These are phyloP conservation scores for Agapornis canus DNA, from an alignment of 2,797 vertebrate species.

Conservation along the genomic window DNA sequence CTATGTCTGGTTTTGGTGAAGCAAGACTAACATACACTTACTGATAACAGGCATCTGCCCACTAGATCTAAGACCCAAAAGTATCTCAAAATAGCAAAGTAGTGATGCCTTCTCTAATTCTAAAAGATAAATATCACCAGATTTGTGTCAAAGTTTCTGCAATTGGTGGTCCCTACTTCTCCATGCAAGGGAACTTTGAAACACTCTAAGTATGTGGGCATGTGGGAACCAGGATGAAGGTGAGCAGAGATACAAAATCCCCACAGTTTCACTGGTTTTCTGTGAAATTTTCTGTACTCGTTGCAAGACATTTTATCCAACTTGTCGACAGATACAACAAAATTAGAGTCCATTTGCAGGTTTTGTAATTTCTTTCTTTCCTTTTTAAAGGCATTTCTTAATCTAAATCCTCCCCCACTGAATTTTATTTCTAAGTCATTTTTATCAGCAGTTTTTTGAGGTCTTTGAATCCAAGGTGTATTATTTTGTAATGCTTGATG, in stretches of 20 bases:
- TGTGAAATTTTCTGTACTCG: not conserved
- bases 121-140: not conserved
- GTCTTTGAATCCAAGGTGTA: not conserved
- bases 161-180: not conserved
- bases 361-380: not conserved
- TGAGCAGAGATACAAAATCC: not conserved
- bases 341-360: not conserved
- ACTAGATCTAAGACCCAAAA: not conserved
- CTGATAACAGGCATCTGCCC: not conserved
- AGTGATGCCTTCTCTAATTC: not conserved
- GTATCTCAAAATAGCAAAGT: not conserved
- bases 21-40: not conserved
- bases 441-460: not conserved
- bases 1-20: not conserved
- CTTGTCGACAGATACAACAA: not conserved
- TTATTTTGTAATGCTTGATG: not conserved
- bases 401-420: not conserved
- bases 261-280: not conserved
- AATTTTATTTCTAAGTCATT: not conserved
- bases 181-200: not conserved
- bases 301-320: not conserved
- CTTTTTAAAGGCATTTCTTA: not conserved
- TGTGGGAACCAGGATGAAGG: not conserved
- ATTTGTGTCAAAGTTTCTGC: not conserved
- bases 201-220: fast-evolving